These are phyloP conservation scores for Drosophila sturtevanti DNA, from an alignment of 1,140 invertebrate genomes.

Conservation along the genomic window DNA sequence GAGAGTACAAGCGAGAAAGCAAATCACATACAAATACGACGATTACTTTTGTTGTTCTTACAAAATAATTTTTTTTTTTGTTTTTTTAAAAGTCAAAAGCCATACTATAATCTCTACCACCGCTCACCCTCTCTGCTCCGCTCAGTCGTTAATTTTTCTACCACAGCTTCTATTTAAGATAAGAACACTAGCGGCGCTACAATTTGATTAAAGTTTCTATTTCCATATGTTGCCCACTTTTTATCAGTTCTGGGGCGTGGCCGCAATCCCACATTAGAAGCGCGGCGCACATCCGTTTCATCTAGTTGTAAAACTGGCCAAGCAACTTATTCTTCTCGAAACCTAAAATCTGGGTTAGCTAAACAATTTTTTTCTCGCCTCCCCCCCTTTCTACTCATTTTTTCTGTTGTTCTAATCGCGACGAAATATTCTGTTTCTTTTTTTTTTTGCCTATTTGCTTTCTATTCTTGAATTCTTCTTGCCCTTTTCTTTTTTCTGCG, in stretches of 20 bases:
- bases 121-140: not conserved
- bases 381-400: not conserved
- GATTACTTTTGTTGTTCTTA: slow-evolving; percentile 21
- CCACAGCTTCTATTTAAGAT: slow-evolving; percentile 16
- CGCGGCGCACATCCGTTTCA: slow-evolving; percentile 57
- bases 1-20: slow-evolving; percentile 4
- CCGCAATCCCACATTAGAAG: slow-evolving; percentile 20
- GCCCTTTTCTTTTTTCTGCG: slow-evolving; percentile 51
- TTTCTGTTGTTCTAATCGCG: slow-evolving; percentile 41
- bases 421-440: slow-evolving; percentile 26
- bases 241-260: slow-evolving; percentile 67
- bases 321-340: slow-evolving; percentile 37
- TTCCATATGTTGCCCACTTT: slow-evolving; percentile 41
- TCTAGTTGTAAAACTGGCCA: slow-evolving; percentile 39
- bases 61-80: slow-evolving; percentile 37
- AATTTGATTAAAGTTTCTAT: slow-evolving; percentile 22
- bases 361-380: slow-evolving; percentile 26
- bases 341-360: slow-evolving; percentile 49
- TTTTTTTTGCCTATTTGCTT: slow-evolving; percentile 57
- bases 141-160: not conserved
- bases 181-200: slow-evolving; percentile 13
- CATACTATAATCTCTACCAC: slow-evolving; percentile 13
- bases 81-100: slow-evolving; percentile 34
- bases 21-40: slow-evolving; percentile 15
- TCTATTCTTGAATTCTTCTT: slow-evolving; percentile 50